A percentile compares a stretch with the other conserved stretches of the same genome.
phyloP scores from a whole-genome alignment of 2,888 invertebrate genomes.

The Cephus pulcher region DNA sequence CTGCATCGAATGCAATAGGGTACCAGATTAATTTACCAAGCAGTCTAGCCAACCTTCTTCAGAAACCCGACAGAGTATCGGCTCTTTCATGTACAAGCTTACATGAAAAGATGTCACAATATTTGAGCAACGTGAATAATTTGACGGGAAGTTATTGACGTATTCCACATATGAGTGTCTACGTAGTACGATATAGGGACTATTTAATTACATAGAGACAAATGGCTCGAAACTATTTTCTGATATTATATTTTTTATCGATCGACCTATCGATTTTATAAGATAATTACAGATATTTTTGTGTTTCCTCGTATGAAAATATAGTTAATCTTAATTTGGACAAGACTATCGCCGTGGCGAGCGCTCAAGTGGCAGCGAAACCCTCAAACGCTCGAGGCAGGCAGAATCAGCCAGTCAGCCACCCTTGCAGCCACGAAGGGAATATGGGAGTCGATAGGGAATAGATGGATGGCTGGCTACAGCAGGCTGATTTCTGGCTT shows the following conservation, averaged over 20 bases:
- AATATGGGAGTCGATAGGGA: constrained; percentile 45
- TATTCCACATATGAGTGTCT: not conserved
- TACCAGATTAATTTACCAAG: constrained; percentile 11
- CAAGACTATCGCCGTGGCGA: constrained; percentile 46
- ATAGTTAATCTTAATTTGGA: constrained; percentile 28
- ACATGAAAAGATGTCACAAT: constrained; percentile 44
- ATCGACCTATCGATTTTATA: not conserved
- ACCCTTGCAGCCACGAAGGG: constrained; percentile 16
- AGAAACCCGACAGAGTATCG: constrained; percentile 34
- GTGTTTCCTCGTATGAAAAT: not conserved
- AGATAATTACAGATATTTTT: not conserved
- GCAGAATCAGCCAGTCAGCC: constrained; percentile 3
- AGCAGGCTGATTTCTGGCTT: constrained; percentile 39
- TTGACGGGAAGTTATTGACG: constrained; percentile 50
- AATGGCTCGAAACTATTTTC: not conserved
- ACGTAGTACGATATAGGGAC: not conserved
- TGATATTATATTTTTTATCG: not conserved
- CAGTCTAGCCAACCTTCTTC: constrained; percentile 1
- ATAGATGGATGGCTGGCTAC: constrained; percentile 36
- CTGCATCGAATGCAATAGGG: constrained; percentile 10
- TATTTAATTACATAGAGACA: not conserved
- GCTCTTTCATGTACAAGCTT: constrained; percentile 35
- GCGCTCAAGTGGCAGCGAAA: constrained; percentile 42
- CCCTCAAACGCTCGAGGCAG: constrained; percentile 41
- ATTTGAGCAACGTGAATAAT: constrained; percentile 41